Evolutionary conservation across 2,113 vertebrate species (phyloP), one percentile per base, ranked within the genome.

Genomic region (Phrynocephalus versicolor): DNA sequence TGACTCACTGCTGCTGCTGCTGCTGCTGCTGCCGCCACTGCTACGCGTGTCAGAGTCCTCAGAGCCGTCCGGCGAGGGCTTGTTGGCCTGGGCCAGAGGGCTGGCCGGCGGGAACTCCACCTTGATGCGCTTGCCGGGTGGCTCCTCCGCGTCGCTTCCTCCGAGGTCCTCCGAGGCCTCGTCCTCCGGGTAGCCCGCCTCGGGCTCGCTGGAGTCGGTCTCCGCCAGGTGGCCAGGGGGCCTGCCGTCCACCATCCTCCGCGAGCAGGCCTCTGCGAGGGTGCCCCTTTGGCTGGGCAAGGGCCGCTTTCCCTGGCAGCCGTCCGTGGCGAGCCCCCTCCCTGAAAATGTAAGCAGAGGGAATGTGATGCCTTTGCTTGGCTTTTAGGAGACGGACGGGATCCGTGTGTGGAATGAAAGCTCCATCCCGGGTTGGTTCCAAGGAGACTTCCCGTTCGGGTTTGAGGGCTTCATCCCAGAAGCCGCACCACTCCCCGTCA

Each of bases 81-180:
- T 60, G 2, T 73, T 72, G 1, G 30, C 69, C 16, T 86, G 33
- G 3, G 8, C 19, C 0, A 15, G 27, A 0, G 86, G 86, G 76
- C 86, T 88, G 1, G 84, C 82, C 0, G 0, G 86, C 55, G 19
- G 67, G 67, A 82, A 71, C 88, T 97, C 97, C 55, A 92, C 89
- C 90, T 97, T 98, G 90, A 97, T 90, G 84, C 94, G 90, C 85
- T 96, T 97, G 35, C 92, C 90, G 84, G 1, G 94, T 25, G 92
- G 94, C 13, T 85, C 94, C 70, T 83, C 94, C 90, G 19, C 89
- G 92, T 45, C 96, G 90, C 62, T 95, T 93, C 83, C 95, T 92
- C 81, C 96, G 55, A n/a, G 94, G 71, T 95, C 2, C 93, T 95
- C 67, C 1, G 45, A 58, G 0, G 45, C 41, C 14, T 58, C 82